These are phyloP conservation scores for Coregonus ussuriensis DNA, from an alignment of 2,797 vertebrate species.

Conservation along the genomic window DNA sequence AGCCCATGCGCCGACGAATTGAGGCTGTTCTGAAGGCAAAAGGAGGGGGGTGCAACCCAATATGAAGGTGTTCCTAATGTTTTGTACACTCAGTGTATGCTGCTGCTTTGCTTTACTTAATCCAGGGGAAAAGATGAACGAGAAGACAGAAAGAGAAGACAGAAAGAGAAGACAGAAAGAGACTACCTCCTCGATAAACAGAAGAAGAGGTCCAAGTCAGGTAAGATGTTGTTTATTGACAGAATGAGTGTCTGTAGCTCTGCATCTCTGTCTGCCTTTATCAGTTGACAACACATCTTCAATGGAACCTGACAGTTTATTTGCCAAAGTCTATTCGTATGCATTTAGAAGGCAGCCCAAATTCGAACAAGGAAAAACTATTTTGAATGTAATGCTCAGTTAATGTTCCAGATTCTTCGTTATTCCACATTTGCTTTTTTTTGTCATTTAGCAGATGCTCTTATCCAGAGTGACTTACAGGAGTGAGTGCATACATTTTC, in stretches of 20 bases:
- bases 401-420: not conserved
- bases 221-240: conserved; percentile 28
- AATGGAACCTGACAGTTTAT: not conserved
- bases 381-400: not conserved
- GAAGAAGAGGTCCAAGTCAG: conserved; percentile 88
- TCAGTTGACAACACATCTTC: not conserved
- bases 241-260: too few relatives aligned
- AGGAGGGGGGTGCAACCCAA: too few relatives aligned
- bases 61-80: too few relatives aligned
- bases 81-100: not conserved
- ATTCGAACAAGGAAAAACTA: not conserved
- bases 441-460: too few relatives aligned
- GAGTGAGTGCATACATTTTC: too few relatives aligned
- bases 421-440: not conserved
- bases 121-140: conserved; percentile 73
- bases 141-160: conserved; percentile 82
- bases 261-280: not conserved
- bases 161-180: conserved; percentile 82
- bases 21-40: too few relatives aligned
- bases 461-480: too few relatives aligned
- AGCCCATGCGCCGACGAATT: too few relatives aligned
- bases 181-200: conserved; percentile 68
- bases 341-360: not conserved
- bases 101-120: not conserved
- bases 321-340: not conserved